Evolutionary conservation across 2,797 vertebrate genomes (phyloP).

Genomic region (Babyrousa celebensis): DNA sequence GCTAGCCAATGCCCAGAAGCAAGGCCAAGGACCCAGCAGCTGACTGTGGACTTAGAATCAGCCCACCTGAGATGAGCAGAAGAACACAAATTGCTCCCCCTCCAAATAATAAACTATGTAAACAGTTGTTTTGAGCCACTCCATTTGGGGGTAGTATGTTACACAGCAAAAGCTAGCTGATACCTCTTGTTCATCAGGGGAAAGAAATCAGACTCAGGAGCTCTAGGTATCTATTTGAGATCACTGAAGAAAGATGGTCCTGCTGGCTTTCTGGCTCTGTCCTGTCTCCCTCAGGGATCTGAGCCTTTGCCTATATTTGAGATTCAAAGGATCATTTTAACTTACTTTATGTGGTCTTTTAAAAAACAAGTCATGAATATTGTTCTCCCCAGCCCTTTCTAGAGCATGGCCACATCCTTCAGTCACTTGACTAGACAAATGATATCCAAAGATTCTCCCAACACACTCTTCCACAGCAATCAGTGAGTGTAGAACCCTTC

Average conservation of each 20-base stretch:
- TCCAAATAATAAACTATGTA: background rate
- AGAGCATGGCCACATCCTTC: background rate
- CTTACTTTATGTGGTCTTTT: background rate
- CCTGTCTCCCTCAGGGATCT: background rate
- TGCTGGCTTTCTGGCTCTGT: background rate
- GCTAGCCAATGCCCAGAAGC: background rate
- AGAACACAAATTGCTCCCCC: background rate
- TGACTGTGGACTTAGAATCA: background rate
- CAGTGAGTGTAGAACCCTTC: background rate
- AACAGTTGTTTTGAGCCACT: background rate
- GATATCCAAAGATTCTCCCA: background rate
- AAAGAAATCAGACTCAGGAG: background rate
- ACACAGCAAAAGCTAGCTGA: background rate
- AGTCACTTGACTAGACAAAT: background rate
- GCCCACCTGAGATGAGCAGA: background rate
- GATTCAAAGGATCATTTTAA: slow-evolving; percentile 35
- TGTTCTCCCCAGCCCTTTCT: background rate
- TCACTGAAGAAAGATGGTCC: background rate
- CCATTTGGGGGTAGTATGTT: background rate
- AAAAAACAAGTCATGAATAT: background rate
- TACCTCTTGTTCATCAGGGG: background rate
- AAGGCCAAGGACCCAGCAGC: background rate
- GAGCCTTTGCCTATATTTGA: background rate
- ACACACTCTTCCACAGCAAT: background rate
- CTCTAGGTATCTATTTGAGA: background rate